Conservation (phyloP, 2,888 invertebrate genomes). For the Seira sanloemensis region DNA sequence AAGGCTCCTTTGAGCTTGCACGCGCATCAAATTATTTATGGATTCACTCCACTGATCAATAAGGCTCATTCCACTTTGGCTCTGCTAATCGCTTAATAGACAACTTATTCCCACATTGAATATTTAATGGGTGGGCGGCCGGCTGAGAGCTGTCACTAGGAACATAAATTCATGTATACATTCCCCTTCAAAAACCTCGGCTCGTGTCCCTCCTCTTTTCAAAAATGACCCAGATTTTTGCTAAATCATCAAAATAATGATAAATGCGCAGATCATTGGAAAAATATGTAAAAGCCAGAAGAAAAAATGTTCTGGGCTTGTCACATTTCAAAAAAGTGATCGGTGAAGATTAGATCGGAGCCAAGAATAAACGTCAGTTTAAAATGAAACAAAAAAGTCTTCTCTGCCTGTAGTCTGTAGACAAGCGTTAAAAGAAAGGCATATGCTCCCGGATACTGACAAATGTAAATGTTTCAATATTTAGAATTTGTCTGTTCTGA, state of each 20-base stretch:
- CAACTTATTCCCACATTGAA: constrained; percentile 25
- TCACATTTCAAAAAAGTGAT: no score
- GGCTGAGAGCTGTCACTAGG: constrained; percentile 46
- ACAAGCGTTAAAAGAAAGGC: no score
- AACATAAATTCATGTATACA: constrained; percentile 31
- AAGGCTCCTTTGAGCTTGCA: constrained; percentile 24
- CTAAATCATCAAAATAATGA: neutral
- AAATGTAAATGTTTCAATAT: no score
- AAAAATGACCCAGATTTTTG: constrained; percentile 23
- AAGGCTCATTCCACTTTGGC: neutral
- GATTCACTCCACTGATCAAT: constrained; percentile 43
- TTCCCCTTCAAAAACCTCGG: neutral
- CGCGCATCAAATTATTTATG: constrained; percentile 39
- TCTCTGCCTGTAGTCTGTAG: no score
- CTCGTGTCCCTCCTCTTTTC: constrained; percentile 10
- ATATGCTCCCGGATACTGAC: no score
- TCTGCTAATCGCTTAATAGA: constrained; percentile 47
- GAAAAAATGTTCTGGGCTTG: no score
- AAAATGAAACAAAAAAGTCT: no score
- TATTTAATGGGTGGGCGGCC: constrained; percentile 50
- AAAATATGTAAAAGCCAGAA: no score
- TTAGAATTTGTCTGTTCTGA: no score
- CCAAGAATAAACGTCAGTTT: no score
- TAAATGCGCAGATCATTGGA: neutral
- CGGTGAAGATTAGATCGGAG: no score